Conservation (phyloP, 2,113 vertebrate species). For the Illadopsis cleaveri region DNA sequence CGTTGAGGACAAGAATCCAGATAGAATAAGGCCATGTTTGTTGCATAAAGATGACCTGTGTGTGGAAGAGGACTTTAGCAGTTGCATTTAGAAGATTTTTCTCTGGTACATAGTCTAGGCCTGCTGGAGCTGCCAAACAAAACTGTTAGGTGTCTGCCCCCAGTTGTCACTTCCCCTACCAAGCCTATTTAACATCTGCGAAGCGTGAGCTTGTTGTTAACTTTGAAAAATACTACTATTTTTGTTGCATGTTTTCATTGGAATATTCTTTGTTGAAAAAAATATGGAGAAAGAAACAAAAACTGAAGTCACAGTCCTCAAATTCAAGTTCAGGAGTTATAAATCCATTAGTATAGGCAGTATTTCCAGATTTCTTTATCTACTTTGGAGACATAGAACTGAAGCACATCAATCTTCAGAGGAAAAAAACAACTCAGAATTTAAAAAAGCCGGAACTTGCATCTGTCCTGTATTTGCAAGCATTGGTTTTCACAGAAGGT, state of each 20-base stretch:
- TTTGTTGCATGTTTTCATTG: conserved; percentile 24
- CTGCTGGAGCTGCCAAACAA: not conserved
- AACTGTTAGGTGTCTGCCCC: not conserved
- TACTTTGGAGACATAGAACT: not conserved
- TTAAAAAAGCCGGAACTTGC: not conserved
- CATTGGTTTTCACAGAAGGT: not conserved
- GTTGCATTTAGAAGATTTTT: not conserved
- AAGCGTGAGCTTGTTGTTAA: not conserved
- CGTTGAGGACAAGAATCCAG: not conserved
- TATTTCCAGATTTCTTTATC: conserved; percentile 18
- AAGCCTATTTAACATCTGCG: not conserved
- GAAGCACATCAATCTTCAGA: not conserved
- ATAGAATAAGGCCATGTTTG: not conserved
- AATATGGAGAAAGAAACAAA: not conserved
- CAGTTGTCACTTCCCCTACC: not conserved
- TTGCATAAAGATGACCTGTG: not conserved
- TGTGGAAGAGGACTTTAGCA: not conserved
- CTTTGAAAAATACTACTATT: not conserved
- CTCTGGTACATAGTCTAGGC: not conserved
- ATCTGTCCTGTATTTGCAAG: not conserved
- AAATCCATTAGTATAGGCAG: conserved; percentile 5
- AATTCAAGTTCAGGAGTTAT: not conserved
- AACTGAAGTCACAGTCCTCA: not conserved
- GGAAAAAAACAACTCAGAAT: not conserved
- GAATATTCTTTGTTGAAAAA: not conserved